phyloP scores from a whole-genome alignment of 1,140 invertebrate genomes.

The Sinella curviseta region DNA sequence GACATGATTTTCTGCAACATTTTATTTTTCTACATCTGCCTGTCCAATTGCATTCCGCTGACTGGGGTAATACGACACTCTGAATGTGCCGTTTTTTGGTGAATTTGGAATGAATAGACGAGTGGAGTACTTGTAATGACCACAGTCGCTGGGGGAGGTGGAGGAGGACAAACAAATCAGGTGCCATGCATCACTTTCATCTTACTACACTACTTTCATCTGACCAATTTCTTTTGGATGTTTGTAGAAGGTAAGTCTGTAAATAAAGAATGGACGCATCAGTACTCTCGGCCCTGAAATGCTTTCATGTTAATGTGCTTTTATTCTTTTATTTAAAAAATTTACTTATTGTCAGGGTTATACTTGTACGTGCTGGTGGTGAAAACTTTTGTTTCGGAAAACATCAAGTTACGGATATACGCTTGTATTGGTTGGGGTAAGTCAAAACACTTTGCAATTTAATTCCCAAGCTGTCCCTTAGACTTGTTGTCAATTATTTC shows the following conservation, averaged over 20 bases:
- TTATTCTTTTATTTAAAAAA: background rate
- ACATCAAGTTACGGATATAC: slow-evolving; percentile 82
- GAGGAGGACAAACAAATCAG: slow-evolving; percentile 58
- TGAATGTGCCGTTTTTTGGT: background rate
- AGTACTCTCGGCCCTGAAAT: too few species aligned
- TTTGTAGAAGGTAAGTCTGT: slow-evolving; percentile 86
- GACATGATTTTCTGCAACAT: background rate
- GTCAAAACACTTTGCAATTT: slow-evolving; percentile 53
- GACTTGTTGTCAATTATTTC: too few species aligned
- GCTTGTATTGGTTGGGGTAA: slow-evolving; percentile 90
- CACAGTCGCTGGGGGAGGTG: background rate
- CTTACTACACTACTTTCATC: slow-evolving; percentile 82
- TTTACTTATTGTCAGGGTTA: slow-evolving; percentile 73
- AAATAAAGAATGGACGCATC: too few species aligned
- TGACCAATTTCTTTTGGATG: slow-evolving; percentile 97
- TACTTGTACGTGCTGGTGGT: slow-evolving; percentile 92
- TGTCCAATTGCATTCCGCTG: background rate
- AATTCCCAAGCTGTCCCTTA: background rate
- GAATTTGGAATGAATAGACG: background rate
- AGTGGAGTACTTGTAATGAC: background rate
- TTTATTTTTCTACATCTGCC: background rate
- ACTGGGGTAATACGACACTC: background rate
- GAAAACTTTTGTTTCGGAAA: slow-evolving; percentile 85
- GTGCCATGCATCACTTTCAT: slow-evolving; percentile 65
- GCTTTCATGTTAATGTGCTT: too few species aligned